These are phyloP conservation scores for Oryzias curvinotus DNA, from an alignment of 2,113 vertebrate species.

Conservation along the genomic window DNA sequence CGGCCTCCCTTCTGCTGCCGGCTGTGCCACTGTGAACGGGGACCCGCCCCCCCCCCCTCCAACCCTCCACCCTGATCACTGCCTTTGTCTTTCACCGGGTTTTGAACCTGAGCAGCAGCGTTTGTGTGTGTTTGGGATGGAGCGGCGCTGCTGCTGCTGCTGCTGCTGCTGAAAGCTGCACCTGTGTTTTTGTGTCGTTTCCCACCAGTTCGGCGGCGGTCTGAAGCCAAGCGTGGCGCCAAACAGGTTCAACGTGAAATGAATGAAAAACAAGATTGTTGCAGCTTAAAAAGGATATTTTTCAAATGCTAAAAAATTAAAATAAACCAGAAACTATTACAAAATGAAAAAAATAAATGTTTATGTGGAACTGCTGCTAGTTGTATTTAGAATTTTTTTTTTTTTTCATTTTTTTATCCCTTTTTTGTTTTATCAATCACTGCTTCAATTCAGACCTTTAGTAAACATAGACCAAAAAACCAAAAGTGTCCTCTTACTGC, in stretches of 20 bases:
- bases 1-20: slow-evolving; percentile 84
- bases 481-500: too few species aligned
- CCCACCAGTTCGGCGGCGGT: slow-evolving; percentile 18
- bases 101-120: slow-evolving; percentile 46
- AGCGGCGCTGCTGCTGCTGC: neutral
- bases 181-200: slow-evolving; percentile 35
- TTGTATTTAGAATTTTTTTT: too few species aligned
- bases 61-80: slow-evolving; percentile 59
- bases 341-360: too few species aligned
- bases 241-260: too few species aligned
- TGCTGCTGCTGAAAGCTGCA: slow-evolving; percentile 8
- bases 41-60: slow-evolving; percentile 47
- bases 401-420: too few species aligned
- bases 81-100: slow-evolving; percentile 37
- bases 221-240: slow-evolving; percentile 5
- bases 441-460: too few species aligned
- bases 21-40: slow-evolving; percentile 75
- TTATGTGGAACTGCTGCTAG: too few species aligned
- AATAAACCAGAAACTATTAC: too few species aligned
- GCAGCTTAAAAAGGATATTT: slow-evolving; percentile 4
- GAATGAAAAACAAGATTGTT: neutral
- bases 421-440: too few species aligned
- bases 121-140: slow-evolving; percentile 10
- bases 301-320: too few species aligned
- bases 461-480: too few species aligned